phyloP scores from a whole-genome alignment of 2,797 vertebrate genomes.

The Sebastes nivosus region DNA sequence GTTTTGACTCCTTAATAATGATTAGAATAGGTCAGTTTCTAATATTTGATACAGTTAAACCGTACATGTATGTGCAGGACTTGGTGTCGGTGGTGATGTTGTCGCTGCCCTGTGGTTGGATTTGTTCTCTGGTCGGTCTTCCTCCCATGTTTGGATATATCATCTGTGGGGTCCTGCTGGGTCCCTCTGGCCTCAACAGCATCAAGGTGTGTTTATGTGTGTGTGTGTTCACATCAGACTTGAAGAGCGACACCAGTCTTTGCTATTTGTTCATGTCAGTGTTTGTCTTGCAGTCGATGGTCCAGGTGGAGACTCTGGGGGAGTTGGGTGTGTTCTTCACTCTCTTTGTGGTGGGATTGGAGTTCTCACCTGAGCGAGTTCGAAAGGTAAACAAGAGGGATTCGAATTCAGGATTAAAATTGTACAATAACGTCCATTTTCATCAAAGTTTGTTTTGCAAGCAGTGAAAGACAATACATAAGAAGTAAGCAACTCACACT shows the following conservation, averaged over 20 bases:
- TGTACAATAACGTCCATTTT: background rate
- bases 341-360: constrained; percentile 95
- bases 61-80: constrained; percentile 81
- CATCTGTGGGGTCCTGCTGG: constrained; percentile 95
- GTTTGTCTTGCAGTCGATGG: constrained; percentile 88
- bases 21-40: background rate
- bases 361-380: constrained; percentile 96
- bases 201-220: constrained; percentile 87
- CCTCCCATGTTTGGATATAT: constrained; percentile 98
- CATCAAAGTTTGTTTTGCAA: background rate
- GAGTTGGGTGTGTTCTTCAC: constrained; percentile 98
- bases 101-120: constrained; percentile 96
- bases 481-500: background rate
- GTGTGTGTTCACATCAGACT: background rate
- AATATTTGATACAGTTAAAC: too few species aligned
- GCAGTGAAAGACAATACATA: background rate
- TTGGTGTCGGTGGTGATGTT: constrained; percentile 93
- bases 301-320: constrained; percentile 97
- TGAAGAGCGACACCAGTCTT: background rate
- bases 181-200: constrained; percentile 94
- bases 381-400: constrained; percentile 87
- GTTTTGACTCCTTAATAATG: background rate
- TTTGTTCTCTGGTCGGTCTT: constrained; percentile 89
- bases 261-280: background rate
- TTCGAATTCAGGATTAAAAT: background rate